Base-by-base conservation (phyloP, 2,797 vertebrate genomes). In the Oryzias dopingdopingensis region DNA sequence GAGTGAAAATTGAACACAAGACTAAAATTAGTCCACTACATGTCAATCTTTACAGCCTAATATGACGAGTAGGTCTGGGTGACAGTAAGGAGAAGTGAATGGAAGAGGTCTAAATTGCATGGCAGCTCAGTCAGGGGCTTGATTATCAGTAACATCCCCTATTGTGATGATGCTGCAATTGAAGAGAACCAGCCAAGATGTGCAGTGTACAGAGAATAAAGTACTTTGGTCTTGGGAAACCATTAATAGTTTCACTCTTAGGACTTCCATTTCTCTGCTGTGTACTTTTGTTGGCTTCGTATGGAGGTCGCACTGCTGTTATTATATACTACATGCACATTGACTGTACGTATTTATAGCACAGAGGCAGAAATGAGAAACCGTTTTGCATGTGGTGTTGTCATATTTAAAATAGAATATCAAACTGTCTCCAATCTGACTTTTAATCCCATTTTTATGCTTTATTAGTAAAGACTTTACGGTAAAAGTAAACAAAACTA, bases 1-100 rank as follows among this genome's bases (percentile, higher is more conserved):
- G 81, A 85, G 85, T 80, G 90, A 90, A 90, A 91, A 91, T 91
- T 90, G 88, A 91, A 90, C 87, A 88, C 77, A 76, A 79, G 86
- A 78, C 85, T 81, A 84, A 87, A 90, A 91, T 90, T 86, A 89
- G 88, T 84, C 84, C 75, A 83, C 82, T 83, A 87, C 85, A 86
- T 84, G 87, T 87, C 88, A 88, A 88, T 90, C 89, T 86, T 82
- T 81, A 68, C 72, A 77, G 80, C 70, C 88, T 86, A 77, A 89
- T 87, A 84, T 81, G 89, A 87, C 80, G 72, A 89, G 59, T 78
- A 79, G 77, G 75, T 82, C 82, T 72, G 52, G 81, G 79, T 81
- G 82, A 86, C 82, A 81, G 85, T 79, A 79, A 87, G 82, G 77
- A 78, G 77, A 81, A 83, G 84, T 79, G 82, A 87, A 87, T 83